Conservation (phyloP, 2,113 vertebrate species). For the Chloroceryle aenea region DNA sequence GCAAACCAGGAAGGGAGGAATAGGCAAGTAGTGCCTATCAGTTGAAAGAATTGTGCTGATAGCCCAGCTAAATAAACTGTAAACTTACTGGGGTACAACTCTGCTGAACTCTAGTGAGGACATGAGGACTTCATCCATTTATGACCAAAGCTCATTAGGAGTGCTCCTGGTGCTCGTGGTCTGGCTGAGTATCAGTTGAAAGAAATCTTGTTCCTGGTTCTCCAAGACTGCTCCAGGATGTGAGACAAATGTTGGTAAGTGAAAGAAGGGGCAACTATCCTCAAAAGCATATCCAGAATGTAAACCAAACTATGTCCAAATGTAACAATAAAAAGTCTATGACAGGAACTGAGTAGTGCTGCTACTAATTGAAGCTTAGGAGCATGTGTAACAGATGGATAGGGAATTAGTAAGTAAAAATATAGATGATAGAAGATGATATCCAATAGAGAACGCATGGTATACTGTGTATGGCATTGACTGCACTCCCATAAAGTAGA, state of each 20-base stretch:
- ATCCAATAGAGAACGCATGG: not conserved
- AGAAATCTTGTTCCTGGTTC: not conserved
- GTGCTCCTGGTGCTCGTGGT: not conserved
- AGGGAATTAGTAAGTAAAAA: not conserved
- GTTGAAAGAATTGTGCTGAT: not conserved
- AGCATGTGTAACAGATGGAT: not conserved
- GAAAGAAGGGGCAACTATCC: not conserved
- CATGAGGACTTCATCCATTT: not conserved
- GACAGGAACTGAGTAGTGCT: not conserved
- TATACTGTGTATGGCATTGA: not conserved
- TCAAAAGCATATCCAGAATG: not conserved
- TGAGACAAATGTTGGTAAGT: not conserved
- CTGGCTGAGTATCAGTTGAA: not conserved
- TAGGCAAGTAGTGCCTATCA: accelerated
- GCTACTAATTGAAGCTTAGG: not conserved
- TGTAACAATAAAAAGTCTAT: not conserved
- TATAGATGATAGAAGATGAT: not conserved
- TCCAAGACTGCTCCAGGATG: not conserved
- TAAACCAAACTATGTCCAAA: not conserved
- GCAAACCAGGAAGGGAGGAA: not conserved
- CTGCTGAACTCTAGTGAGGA: not conserved
- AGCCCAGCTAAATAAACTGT: not conserved
- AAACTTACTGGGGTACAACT: accelerated
- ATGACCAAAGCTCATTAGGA: not conserved
- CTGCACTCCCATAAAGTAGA: not conserved